These are phyloP conservation scores for Papilio demoleus DNA, from an alignment of 2,888 invertebrate genomes.

Conservation along the genomic window DNA sequence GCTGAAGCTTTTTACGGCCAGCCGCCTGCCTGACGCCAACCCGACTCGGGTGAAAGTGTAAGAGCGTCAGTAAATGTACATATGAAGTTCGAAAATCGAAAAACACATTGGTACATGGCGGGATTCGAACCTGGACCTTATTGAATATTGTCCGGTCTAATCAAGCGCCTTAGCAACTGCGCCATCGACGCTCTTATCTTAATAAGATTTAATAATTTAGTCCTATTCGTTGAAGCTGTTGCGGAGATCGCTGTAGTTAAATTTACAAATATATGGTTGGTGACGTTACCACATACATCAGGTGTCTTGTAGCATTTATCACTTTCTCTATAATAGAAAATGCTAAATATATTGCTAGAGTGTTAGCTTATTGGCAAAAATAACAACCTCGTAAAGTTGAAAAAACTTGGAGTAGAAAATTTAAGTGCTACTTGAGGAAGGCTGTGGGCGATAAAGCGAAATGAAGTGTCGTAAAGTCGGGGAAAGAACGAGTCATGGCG, in stretches of 20 bases:
- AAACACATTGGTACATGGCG: no score
- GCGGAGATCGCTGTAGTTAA: not conserved
- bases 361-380: slow-evolving; percentile 20
- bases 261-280: not conserved
- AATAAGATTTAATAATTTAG: no score
- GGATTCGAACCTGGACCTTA: no score
- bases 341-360: slow-evolving; percentile 3
- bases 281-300: not conserved
- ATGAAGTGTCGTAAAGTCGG: slow-evolving; percentile 29
- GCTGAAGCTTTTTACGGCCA: no score
- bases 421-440: slow-evolving; percentile 28
- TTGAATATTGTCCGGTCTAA: no score
- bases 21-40: no score
- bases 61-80: no score
- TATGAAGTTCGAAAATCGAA: no score
- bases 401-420: slow-evolving; percentile 32
- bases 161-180: no score
- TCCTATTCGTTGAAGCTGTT: no score
- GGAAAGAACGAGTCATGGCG: slow-evolving; percentile 4
- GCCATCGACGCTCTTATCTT: no score
- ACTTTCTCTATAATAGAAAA: not conserved
- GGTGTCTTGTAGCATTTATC: slow-evolving; percentile 8
- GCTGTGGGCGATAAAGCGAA: slow-evolving; percentile 31
- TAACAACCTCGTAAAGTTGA: slow-evolving; percentile 21
- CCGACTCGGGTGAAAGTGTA: no score